phyloP scores from a whole-genome alignment of 2,797 vertebrate species.

The Myripristis murdjan region DNA sequence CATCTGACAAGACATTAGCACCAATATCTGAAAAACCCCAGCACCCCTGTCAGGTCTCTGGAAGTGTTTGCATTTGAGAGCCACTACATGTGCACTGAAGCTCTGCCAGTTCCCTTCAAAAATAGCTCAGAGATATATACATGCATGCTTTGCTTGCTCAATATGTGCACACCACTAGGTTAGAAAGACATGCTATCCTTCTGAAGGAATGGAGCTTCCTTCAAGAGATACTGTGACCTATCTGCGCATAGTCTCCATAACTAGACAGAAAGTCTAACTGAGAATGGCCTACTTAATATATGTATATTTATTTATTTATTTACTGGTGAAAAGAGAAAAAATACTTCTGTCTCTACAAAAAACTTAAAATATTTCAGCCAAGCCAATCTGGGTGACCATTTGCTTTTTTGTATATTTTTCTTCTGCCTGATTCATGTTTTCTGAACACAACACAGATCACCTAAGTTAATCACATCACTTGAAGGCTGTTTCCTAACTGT shows the following conservation, averaged over 20 bases:
- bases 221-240: neutral
- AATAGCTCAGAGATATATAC: conserved; percentile 49
- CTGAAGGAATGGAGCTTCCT: neutral
- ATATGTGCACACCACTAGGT: neutral
- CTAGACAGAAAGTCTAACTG: neutral
- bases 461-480: conserved; percentile 1
- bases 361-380: too few relatives aligned
- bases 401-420: neutral
- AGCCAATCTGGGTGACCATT: too few relatives aligned
- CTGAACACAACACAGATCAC: neutral
- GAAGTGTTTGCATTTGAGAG: conserved; percentile 7
- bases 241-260: neutral
- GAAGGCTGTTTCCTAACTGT: neutral
- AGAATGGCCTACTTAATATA: neutral
- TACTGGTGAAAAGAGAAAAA: too few relatives aligned
- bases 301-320: too few relatives aligned
- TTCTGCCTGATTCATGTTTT: neutral
- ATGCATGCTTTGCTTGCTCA: neutral
- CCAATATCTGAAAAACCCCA: neutral
- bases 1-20: neutral
- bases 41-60: neutral
- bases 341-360: too few relatives aligned
- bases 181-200: neutral
- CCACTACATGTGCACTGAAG: conserved; percentile 14
- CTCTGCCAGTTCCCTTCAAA: conserved; percentile 28